Evolutionary conservation across 2,888 invertebrate genomes (phyloP).

Genomic region (Hybos culiciformis): DNA sequence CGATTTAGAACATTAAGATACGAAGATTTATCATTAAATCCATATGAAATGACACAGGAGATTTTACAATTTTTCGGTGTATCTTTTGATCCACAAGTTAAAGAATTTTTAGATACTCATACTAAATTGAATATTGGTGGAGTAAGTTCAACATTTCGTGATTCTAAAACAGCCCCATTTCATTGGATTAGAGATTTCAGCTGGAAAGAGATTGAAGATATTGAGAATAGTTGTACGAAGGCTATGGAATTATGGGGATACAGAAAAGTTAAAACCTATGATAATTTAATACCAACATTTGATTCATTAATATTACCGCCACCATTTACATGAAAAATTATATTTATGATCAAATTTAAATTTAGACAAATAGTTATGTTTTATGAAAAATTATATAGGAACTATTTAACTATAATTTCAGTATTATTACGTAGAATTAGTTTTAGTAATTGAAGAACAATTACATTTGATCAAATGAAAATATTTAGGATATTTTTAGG

Average conservation of each 20-base stretch:
- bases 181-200: conserved; percentile 69
- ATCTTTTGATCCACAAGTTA: conserved; percentile 51
- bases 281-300: conserved; percentile 43
- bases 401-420: too few species aligned
- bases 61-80: conserved; percentile 65
- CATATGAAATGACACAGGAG: conserved; percentile 51
- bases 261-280: conserved; percentile 44
- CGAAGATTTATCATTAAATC: conserved; percentile 69
- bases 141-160: conserved; percentile 72
- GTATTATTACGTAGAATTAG: too few species aligned
- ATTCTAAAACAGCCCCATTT: conserved; percentile 75
- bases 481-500: too few species aligned
- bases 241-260: conserved; percentile 82
- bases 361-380: too few species aligned
- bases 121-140: conserved; percentile 68
- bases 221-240: conserved; percentile 53
- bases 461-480: too few species aligned
- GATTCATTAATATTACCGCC: conserved; percentile 40
- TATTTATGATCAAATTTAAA: too few species aligned
- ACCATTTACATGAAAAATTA: conserved; percentile 32
- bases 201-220: conserved; percentile 40
- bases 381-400: too few species aligned
- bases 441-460: too few species aligned
- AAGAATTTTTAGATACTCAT: conserved; percentile 64
- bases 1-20: conserved; percentile 68